Conservation (phyloP, 37 sponge, comb jelly and placozoan species). For the Mnemiopsis leidyi region DNA sequence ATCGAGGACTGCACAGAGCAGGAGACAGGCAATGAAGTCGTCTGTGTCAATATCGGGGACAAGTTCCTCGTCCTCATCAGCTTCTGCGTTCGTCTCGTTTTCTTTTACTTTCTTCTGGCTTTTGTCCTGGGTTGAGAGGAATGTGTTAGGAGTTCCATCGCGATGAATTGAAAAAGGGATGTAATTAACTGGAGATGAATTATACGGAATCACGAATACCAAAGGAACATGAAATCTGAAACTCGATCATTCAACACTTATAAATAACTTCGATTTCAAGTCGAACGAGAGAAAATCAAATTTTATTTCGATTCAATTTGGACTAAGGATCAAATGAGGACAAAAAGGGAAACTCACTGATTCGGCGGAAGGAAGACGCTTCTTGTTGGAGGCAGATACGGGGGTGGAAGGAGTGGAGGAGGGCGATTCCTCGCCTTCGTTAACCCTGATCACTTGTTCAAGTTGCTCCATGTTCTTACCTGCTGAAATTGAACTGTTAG, state of each 20-base stretch:
- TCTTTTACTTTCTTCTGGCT: not conserved
- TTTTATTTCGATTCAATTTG: not conserved
- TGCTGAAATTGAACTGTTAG: no score
- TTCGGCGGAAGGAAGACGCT: conserved; percentile 27
- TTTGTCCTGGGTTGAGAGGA: not conserved
- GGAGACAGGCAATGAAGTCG: conserved; percentile 44
- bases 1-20: conserved; percentile 34
- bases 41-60: conserved; percentile 28
- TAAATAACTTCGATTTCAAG: no score
- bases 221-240: no score
- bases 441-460: conserved; percentile 20
- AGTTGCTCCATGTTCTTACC: conserved; percentile 37
- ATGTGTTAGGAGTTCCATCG: no score
- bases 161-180: no score
- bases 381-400: not conserved
- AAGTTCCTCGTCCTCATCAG: not conserved
- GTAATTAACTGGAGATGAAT: no score
- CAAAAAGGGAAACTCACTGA: not conserved
- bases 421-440: not conserved
- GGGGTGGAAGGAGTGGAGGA: conserved; percentile 6
- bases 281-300: no score
- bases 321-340: not conserved
- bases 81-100: not conserved
- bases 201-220: no score
- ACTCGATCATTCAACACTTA: no score